These are phyloP conservation scores for Miniopterus natalensis DNA, from an alignment of 2,113 vertebrate genomes.

Conservation along the genomic window DNA sequence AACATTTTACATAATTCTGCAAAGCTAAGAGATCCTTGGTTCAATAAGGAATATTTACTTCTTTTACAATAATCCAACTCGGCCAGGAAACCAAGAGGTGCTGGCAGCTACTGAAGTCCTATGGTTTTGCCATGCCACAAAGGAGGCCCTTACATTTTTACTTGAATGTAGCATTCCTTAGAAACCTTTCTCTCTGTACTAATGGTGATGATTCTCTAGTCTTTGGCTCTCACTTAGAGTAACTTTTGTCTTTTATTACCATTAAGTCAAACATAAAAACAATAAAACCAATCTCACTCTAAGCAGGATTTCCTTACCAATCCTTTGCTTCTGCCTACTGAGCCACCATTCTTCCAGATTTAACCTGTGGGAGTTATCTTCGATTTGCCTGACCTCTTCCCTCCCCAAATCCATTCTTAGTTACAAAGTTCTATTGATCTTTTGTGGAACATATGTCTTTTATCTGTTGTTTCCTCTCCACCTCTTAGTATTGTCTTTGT, in stretches of 20 bases:
- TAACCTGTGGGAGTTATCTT: not conserved
- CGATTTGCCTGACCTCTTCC: not conserved
- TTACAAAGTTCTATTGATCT: not conserved
- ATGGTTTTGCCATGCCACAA: not conserved
- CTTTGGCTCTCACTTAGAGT: not conserved
- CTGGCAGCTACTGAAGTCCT: not conserved
- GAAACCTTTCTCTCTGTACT: not conserved
- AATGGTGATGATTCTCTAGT: not conserved
- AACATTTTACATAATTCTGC: slow-evolving; percentile 33
- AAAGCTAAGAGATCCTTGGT: not conserved
- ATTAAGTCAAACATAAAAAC: not conserved
- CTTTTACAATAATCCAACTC: not conserved
- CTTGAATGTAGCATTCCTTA: not conserved
- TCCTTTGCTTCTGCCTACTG: not conserved
- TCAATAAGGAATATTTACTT: not conserved
- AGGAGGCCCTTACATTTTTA: not conserved
- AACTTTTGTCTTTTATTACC: not conserved
- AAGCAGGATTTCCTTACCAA: not conserved
- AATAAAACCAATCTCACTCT: not conserved
- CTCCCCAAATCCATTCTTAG: not conserved
- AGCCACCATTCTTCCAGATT: not conserved
- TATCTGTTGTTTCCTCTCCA: not conserved
- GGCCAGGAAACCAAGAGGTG: not conserved
- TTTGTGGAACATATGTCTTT: not conserved
- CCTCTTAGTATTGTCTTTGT: not conserved